phyloP scores from a whole-genome alignment of 1,140 invertebrate genomes.

The Stenopsyche tienmushanensis region DNA sequence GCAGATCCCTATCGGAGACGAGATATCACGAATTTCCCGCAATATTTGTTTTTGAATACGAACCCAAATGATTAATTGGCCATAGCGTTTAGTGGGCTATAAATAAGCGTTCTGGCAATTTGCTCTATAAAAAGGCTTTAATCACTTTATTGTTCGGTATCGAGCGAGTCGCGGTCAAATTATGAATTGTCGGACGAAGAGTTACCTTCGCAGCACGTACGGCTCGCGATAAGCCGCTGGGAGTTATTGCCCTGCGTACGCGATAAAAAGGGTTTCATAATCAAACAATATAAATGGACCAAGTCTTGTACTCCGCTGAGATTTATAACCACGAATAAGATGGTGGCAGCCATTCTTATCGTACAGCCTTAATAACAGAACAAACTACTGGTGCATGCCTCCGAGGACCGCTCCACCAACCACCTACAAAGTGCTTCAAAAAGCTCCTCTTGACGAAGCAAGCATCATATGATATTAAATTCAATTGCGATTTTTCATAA shows the following conservation, averaged over 20 bases:
- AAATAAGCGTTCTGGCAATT: constrained; percentile 22
- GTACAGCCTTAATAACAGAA: constrained; percentile 22
- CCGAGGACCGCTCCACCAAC: too few species aligned
- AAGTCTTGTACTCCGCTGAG: constrained; percentile 16
- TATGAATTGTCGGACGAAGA: background rate
- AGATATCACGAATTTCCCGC: background rate
- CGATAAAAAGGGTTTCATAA: constrained; percentile 33
- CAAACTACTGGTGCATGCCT: background rate
- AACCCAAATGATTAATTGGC: constrained; percentile 19
- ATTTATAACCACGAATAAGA: constrained; percentile 25
- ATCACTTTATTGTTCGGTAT: background rate
- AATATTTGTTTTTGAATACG: too few species aligned
- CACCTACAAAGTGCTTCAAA: too few species aligned
- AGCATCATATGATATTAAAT: too few species aligned
- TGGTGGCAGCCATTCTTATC: constrained; percentile 16
- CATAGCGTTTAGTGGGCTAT: constrained; percentile 13
- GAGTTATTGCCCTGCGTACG: constrained; percentile 16
- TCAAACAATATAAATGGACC: constrained; percentile 35
- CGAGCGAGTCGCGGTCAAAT: background rate
- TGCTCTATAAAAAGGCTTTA: background rate
- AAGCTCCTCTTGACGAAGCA: too few species aligned
- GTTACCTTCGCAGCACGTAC: constrained; percentile 2
- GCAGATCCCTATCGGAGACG: background rate
- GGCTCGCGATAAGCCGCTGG: constrained; percentile 12
- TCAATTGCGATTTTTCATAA: too few species aligned